Evolutionary conservation across 1,140 invertebrate species (phyloP), one percentile per base, ranked within the genome.

Genomic region (Drosophila insularis): DNA sequence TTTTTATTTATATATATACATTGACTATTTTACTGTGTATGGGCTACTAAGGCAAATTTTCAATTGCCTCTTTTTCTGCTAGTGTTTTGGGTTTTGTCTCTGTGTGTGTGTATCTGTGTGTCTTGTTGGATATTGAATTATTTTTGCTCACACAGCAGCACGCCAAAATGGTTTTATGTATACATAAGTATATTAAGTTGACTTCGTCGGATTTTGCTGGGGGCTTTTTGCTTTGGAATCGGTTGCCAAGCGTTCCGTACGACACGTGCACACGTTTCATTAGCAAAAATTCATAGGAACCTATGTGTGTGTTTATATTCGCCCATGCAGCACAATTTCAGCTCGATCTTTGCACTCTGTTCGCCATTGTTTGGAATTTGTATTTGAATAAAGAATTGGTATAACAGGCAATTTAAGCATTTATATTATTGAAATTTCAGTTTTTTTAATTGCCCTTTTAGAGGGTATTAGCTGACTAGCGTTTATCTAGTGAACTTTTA

Each of bases 251-350:
- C 74, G 54, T 54, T 53, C 43, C 58, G 63, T 76, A 43, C 74
- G 82, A 80, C 86, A 90, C 86, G 87, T 90, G 87, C 74, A 70
- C 86, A 84, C 77, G 87, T 81, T 82, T 89, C 8, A 19, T 71
- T 68, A 39, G 78, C 68, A 62, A 50, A 5, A 21, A 50, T 50
- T 50, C 43, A 50, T 50, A 50, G 14, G 17, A 46, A 17, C 43
- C 43, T 17, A 46, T 14, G 43, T 46, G 1, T 6, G 5, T 27
- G 27, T 27, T 27, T 27, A 21, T 69, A 75, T 76, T 54, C 54
- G 63, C 53, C 62, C 32, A 0, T 37, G 37, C 27, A 53, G 71
- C 72, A 50, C 43, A 75, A 61, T 71, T 65, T 39, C 74, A 60
- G 60, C 46, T 56, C 50, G 58, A 37, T 56, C 55, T 71, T 75